Conservation (phyloP, 1,140 invertebrate genomes). For the Hesperophylax magnus region DNA sequence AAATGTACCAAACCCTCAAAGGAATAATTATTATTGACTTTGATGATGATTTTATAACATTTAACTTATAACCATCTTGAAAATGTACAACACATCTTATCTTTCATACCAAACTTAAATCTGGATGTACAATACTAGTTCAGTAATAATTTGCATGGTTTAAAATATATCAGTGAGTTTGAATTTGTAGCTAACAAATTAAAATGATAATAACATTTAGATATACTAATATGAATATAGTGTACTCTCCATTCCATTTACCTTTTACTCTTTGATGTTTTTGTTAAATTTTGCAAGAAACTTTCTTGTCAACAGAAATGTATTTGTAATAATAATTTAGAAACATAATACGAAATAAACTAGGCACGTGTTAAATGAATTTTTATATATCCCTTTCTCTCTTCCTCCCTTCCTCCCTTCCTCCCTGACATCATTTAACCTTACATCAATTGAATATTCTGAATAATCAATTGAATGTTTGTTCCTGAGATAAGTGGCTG, state of each 20-base stretch:
- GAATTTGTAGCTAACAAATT: constrained; percentile 5
- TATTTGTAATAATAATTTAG: constrained; percentile 49
- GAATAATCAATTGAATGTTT: too few species aligned
- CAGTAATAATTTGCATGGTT: not conserved
- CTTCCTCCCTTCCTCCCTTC: not conserved
- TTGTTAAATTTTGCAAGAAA: constrained; percentile 45
- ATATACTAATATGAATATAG: constrained; percentile 18
- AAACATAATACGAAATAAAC: constrained; percentile 47
- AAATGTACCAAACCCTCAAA: too few species aligned
- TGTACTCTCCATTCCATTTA: constrained; percentile 53
- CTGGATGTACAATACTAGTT: too few species aligned
- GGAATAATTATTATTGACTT: too few species aligned
- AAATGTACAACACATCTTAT: not conserved
- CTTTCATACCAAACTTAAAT: not conserved
- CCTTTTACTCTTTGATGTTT: constrained; percentile 45
- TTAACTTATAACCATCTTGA: constrained; percentile 1
- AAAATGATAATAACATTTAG: not conserved
- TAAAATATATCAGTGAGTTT: not conserved
- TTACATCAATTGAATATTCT: too few species aligned
- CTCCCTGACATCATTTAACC: not conserved
- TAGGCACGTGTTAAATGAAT: constrained; percentile 50
- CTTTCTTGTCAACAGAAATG: constrained; percentile 54
- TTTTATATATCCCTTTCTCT: not conserved
- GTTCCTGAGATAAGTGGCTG: too few species aligned
- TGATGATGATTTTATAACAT: not conserved